Evolutionary conservation across 2,888 invertebrate species (phyloP).

Genomic region (Drosophila mayaguana): DNA sequence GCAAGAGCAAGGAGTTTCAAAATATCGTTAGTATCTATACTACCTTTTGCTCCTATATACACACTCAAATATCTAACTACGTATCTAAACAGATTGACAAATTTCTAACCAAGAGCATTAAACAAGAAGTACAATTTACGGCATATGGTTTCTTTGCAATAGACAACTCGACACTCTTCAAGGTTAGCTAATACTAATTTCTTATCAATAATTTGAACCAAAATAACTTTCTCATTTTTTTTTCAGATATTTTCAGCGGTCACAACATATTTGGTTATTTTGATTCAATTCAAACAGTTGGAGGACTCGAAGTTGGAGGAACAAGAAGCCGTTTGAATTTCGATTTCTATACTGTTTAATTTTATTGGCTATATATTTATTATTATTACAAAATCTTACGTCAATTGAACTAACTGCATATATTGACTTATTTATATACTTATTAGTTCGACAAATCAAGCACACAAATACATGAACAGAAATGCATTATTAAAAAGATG

Average conservation of each 20-base stretch:
- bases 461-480: constrained; percentile 37
- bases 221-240: background rate
- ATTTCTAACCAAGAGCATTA: constrained; percentile 84
- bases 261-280: constrained; percentile 84
- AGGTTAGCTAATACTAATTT: constrained; percentile 61
- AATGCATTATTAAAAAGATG: constrained; percentile 15
- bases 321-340: constrained; percentile 14
- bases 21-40: constrained; percentile 75
- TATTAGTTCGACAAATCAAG: constrained; percentile 21
- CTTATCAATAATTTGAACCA: background rate
- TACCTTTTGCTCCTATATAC: background rate
- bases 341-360: constrained; percentile 24
- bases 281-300: constrained; percentile 84
- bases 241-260: constrained; percentile 84
- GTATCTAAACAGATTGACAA: constrained; percentile 79
- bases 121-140: constrained; percentile 84
- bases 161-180: constrained; percentile 84
- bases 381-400: constrained; percentile 64
- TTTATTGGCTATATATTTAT: constrained; percentile 57
- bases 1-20: constrained; percentile 81
- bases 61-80: background rate
- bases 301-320: constrained; percentile 82
- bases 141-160: constrained; percentile 85
- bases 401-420: constrained; percentile 66
- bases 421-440: constrained; percentile 40